These are phyloP conservation scores for Acleris sparsana DNA, from an alignment of 2,888 invertebrate species.

Conservation along the genomic window DNA sequence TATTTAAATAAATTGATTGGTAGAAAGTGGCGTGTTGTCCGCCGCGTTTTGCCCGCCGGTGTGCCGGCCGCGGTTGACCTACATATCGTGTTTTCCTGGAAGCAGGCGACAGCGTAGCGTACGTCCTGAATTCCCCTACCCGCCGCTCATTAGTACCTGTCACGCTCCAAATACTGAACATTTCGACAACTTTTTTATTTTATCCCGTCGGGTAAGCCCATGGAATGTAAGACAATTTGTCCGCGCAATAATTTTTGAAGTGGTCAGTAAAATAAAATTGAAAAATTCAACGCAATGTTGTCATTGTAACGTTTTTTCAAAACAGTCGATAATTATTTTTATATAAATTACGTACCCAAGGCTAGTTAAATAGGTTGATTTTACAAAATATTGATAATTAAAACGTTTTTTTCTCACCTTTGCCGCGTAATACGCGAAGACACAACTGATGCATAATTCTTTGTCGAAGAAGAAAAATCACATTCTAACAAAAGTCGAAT, in stretches of 20 bases:
- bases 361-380: too few relatives aligned
- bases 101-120: constrained; percentile 45
- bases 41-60: constrained; percentile 32
- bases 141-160: constrained; percentile 65
- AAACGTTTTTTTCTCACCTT: constrained; percentile 11
- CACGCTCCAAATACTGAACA: constrained; percentile 59
- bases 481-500: constrained; percentile 6
- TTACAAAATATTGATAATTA: too few relatives aligned
- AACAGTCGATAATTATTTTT: too few relatives aligned
- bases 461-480: constrained; percentile 3
- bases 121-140: constrained; percentile 52
- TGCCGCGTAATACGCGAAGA: constrained; percentile 17
- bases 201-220: neutral
- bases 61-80: constrained; percentile 49
- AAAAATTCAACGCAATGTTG: neutral
- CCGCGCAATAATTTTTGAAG: neutral
- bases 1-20: neutral
- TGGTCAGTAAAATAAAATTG: neutral
- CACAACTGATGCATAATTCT: constrained; percentile 28
- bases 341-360: too few relatives aligned
- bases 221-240: neutral
- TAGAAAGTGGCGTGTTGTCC: constrained; percentile 24
- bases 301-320: too few relatives aligned
- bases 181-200: constrained; percentile 40
- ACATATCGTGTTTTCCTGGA: constrained; percentile 57